Evolutionary conservation across 2,113 vertebrate species (phyloP), one percentile per base, ranked within the genome.

Genomic region (Sceloporus undulatus): DNA sequence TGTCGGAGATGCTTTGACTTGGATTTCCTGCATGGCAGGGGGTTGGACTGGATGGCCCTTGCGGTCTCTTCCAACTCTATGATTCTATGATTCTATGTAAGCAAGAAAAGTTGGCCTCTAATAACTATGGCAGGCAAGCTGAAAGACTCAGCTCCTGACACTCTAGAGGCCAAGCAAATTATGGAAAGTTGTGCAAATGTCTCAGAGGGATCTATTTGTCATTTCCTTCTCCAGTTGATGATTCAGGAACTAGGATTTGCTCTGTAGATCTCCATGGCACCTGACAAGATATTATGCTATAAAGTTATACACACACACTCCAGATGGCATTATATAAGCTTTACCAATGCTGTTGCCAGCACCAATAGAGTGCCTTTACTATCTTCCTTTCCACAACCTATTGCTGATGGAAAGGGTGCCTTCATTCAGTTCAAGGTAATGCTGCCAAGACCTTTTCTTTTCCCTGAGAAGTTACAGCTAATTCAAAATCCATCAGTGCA

Each of bases 381-480:
- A 27, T 89, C 29, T 80, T 91, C 74, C 75, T 89, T 88, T n/a
- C 19, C 27, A 52, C 42, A 34, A 23, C 40, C 23, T 89, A 48
- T 78, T 88, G 79, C 85, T 87, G 0, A 0, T 23, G 56, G 9
- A 92, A 79, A 85, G 92, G 66, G 90, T 91, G 75, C 84, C 87
- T 91, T 86, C 66, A 87, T 13, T 93, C 88, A 92, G 89, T 86
- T 59, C 79, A 91, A 88, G 2, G 0, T 92, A 94, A 94, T 75
- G 71, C 90, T 77, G 87, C 56, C 90, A 85, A 73, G 75, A 87
- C 66, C 9, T 19, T 52, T 52, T 77, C 85, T 87, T 93, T 77
- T 68, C 54, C 79, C 54, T 77, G 77, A 92, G 79, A 93, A 93
- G 88, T 90, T 92, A 82, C 23, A 89, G 81, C 77, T 93, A 93